A percentile compares a stretch with the other conserved stretches of the same genome.
Evolutionary conservation across 2,113 vertebrate genomes (phyloP).

Genomic region (Actenoides hombroni): DNA sequence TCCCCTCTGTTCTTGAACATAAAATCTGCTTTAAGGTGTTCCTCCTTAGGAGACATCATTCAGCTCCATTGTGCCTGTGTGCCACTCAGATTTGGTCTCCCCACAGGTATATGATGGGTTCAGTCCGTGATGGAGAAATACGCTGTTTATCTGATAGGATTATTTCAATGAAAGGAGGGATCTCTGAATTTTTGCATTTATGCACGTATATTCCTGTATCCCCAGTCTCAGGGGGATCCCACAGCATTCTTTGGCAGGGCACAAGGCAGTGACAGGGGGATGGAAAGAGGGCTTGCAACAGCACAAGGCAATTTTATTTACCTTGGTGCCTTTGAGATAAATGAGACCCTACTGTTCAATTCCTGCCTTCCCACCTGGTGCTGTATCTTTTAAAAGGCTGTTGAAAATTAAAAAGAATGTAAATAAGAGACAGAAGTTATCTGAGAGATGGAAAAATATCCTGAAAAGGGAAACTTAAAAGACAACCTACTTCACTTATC

Average conservation of each 20-base stretch:
- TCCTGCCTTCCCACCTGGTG: background rate
- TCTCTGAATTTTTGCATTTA: background rate
- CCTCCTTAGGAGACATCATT: background rate
- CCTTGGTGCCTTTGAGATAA: background rate
- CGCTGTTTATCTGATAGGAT: background rate
- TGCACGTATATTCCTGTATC: background rate
- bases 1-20: background rate
- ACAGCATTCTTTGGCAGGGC: background rate
- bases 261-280: background rate
- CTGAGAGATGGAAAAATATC: background rate
- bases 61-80: background rate
- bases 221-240: background rate
- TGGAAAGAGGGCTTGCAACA: background rate
- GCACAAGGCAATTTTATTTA: background rate
- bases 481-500: conserved; percentile 41
- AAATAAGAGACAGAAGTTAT: background rate
- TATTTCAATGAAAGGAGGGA: background rate
- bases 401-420: conserved; percentile 26
- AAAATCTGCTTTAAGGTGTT: background rate
- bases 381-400: background rate
- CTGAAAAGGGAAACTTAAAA: conserved; percentile 32
- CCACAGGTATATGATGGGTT: background rate
- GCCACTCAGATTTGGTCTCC: background rate
- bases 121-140: background rate
- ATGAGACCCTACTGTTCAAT: background rate